Evolutionary conservation across 2,888 invertebrate species (phyloP), one percentile per base, ranked within the genome.

Genomic region (Brachylomia viminalis): DNA sequence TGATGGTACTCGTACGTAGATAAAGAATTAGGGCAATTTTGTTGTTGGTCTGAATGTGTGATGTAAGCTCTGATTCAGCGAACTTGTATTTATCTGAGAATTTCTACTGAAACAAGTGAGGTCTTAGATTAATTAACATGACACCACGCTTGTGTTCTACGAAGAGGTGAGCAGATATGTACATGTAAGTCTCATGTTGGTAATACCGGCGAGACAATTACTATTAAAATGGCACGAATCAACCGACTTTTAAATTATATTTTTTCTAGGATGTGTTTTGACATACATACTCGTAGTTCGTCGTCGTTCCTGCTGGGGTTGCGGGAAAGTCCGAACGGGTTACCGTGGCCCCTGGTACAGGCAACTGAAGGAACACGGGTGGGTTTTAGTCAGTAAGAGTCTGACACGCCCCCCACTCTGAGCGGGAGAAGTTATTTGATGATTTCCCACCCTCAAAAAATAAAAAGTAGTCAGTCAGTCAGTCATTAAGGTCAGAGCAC

Each of bases 11-110:
- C n/a, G 3, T 23, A n/a, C 30, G 49, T 11, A 42, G 30, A 30
- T 30, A n/a, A 58, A 27, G 47, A 59, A 52, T 61, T 30, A 42
- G 59, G 49, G 4, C 74, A 30, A 75, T 4, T 38, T 30, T 33
- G 33, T 59, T 73, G 20, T 73, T 33, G n/a, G 33, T 73, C 20
- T 11, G 15, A 72, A 45, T 72, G n/a, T 54, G 8, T 54, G 72
- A 73, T 27, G 11, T 20, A 20, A 73, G n/a, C 20, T 27, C 33
- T 33, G 30, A 72, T 30, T 72, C 30, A n/a, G 8, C 7, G 42
- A 52, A 23, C 7, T 30, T 54, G 17, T 72, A 47, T n/a, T 33
- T 54, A 54, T 54, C 33, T 30, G 8, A 38, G 42, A 72, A 13
- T 30, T 30, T 71, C 20, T 67, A 20, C n/a, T n/a, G 30, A 72